Percentiles rank a stretch among this genome's conserved stretches.
Conservation (phyloP, 2,797 vertebrate species). For the Coilia nasus region DNA sequence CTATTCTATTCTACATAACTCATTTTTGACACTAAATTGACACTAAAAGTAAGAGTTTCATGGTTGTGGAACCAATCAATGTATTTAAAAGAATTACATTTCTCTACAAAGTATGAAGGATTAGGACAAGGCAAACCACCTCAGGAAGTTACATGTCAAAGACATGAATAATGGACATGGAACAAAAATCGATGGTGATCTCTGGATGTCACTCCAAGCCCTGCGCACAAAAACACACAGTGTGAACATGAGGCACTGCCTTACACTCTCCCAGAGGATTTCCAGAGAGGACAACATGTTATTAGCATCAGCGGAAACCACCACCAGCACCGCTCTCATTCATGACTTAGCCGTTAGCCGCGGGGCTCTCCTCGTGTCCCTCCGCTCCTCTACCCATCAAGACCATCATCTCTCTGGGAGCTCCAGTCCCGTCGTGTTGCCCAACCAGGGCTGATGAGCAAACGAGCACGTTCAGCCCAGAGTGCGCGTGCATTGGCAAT, state of each 20-base stretch:
- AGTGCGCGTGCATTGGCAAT: neutral
- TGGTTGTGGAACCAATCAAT: neutral
- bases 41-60: neutral
- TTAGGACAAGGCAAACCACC: neutral
- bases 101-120: neutral
- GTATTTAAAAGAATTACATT: neutral
- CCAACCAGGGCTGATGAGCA: constrained; percentile 44
- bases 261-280: neutral
- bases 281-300: neutral
- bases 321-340: neutral
- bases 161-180: neutral
- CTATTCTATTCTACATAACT: neutral
- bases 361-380: neutral
- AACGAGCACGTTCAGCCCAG: constrained; percentile 48
- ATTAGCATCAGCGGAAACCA: neutral
- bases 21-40: neutral
- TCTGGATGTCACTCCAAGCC: neutral
- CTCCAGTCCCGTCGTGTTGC: constrained; percentile 59
- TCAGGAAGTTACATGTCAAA: neutral
- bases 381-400: constrained; percentile 26
- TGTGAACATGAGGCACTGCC: neutral
- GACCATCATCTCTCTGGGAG: constrained; percentile 44
- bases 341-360: neutral
- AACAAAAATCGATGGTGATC: neutral
- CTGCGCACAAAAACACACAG: neutral